Percentiles rank a stretch among this genome's conserved stretches.
Conservation (phyloP, 1,140 invertebrate species). For the Aricia agestis region DNA sequence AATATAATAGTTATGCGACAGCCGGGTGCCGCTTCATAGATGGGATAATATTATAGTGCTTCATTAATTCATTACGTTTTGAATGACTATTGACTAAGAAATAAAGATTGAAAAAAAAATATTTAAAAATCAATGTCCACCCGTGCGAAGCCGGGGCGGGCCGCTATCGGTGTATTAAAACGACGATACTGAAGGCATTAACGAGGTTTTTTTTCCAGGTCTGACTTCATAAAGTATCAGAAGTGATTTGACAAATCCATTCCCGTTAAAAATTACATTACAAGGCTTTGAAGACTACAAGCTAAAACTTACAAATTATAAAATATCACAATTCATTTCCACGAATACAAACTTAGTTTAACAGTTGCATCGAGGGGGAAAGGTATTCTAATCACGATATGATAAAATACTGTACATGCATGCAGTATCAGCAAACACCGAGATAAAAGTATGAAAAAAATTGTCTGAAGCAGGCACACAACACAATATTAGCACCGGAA, state of each 20-base stretch:
- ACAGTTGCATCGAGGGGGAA: background rate
- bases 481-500: background rate
- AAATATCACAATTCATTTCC: constrained; percentile 12
- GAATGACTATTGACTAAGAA: too few species aligned
- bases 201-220: constrained; percentile 17
- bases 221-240: too few species aligned
- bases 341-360: background rate
- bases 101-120: too few species aligned
- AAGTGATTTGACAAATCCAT: background rate
- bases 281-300: background rate
- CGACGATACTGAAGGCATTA: too few species aligned
- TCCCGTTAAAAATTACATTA: background rate
- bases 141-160: too few species aligned
- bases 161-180: too few species aligned
- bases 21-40: too few species aligned
- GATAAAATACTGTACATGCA: background rate
- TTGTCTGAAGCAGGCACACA: background rate
- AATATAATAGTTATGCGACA: too few species aligned
- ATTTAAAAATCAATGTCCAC: too few species aligned
- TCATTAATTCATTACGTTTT: too few species aligned
- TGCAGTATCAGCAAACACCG: background rate
- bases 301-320: constrained; percentile 13
- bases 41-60: too few species aligned
- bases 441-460: background rate
- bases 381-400: too few species aligned